Evolutionary conservation across 2,888 invertebrate genomes (phyloP).

Genomic region (Nasonia oneida): DNA sequence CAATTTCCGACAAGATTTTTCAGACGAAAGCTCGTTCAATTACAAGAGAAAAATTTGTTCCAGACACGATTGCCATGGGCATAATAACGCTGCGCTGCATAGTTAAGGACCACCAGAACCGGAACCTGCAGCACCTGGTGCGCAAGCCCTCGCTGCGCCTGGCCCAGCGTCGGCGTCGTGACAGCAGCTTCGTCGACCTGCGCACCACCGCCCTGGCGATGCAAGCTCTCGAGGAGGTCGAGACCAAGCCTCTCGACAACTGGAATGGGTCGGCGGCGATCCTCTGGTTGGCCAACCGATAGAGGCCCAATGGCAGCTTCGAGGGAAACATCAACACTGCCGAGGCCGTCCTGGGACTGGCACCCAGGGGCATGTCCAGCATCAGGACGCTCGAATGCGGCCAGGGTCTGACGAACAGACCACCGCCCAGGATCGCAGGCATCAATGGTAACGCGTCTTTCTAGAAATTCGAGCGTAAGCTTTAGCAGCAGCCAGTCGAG

Average conservation of each 20-base stretch:
- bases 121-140: conserved; percentile 90
- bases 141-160: conserved; percentile 89
- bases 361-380: conserved; percentile 86
- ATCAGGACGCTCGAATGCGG: conserved; percentile 82
- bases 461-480: background rate
- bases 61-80: conserved; percentile 92
- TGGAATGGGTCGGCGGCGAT: conserved; percentile 91
- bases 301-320: conserved; percentile 90
- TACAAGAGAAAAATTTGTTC: background rate
- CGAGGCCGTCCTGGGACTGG: conserved; percentile 89
- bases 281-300: conserved; percentile 87
- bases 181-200: conserved; percentile 90
- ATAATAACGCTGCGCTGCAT: conserved; percentile 92
- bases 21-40: no score
- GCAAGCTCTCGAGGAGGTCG: conserved; percentile 89
- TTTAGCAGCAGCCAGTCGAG: background rate
- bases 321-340: conserved; percentile 88
- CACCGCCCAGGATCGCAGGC: conserved; percentile 69
- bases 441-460: conserved; percentile 66
- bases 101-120: conserved; percentile 91
- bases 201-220: conserved; percentile 91
- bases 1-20: no score
- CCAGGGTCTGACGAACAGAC: conserved; percentile 72
- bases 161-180: conserved; percentile 88
- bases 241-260: conserved; percentile 84